phyloP scores from a whole-genome alignment of 1,140 invertebrate genomes.

The Cheumatopsyche charites region DNA sequence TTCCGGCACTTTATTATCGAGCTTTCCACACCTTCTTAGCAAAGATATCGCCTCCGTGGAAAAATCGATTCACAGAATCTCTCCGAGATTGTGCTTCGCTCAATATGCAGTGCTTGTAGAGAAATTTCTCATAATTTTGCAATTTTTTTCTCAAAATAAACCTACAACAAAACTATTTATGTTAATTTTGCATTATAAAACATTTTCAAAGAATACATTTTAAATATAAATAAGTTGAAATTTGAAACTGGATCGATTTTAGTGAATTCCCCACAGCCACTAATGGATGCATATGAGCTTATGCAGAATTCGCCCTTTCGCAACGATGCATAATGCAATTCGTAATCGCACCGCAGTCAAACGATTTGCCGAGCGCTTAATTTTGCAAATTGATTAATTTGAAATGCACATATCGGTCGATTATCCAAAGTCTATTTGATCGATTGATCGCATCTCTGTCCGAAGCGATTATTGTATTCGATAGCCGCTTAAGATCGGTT shows the following conservation, averaged over 20 bases:
- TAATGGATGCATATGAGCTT: no score
- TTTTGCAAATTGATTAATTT: neutral
- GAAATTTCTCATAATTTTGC: no score
- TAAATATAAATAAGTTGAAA: neutral
- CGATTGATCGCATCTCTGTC: neutral
- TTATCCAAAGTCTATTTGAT: no score
- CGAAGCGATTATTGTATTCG: no score
- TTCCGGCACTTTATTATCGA: slow-evolving; percentile 23
- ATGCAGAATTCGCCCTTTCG: neutral
- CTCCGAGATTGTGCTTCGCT: neutral
- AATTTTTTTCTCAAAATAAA: neutral
- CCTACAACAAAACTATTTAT: neutral
- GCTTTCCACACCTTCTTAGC: slow-evolving; percentile 8
- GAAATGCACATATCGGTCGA: no score
- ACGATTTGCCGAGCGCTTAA: neutral
- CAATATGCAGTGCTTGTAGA: neutral
- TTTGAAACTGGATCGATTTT: neutral
- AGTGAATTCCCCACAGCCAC: neutral
- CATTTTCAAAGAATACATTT: no score
- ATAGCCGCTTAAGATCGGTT: no score
- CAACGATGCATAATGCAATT: neutral
- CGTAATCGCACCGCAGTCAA: no score
- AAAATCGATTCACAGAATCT: neutral
- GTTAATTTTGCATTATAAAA: neutral
- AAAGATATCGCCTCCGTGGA: neutral